Conservation (phyloP, 37 sponge, comb jelly and placozoan genomes). For the Halichondria panicea region DNA sequence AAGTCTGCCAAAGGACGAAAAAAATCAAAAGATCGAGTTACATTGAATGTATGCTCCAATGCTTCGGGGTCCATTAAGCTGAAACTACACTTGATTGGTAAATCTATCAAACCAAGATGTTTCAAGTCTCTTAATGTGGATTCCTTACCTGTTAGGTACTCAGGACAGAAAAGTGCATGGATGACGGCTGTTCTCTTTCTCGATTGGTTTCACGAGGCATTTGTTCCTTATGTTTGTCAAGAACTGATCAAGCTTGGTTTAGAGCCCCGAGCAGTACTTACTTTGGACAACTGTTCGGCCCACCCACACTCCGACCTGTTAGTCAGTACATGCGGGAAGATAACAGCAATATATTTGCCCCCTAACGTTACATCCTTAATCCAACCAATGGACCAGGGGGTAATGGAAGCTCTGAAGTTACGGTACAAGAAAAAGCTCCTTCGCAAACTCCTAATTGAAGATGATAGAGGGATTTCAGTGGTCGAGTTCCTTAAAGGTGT, state of each 20-base stretch:
- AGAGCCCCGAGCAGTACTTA: slow-evolving; percentile 50
- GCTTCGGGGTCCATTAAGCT: slow-evolving; percentile 65
- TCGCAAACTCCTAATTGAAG: slow-evolving; percentile 49
- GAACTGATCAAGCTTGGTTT: slow-evolving; percentile 16
- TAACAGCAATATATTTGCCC: slow-evolving; percentile 62
- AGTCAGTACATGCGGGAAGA: slow-evolving; percentile 33
- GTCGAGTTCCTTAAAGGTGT: slow-evolving; percentile 54
- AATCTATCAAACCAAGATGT: slow-evolving; percentile 59
- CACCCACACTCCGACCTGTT: slow-evolving; percentile 44
- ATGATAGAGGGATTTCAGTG: slow-evolving; percentile 43
- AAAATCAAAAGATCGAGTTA: slow-evolving; percentile 62
- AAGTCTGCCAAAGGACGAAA: slow-evolving; percentile 66
- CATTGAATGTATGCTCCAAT: slow-evolving; percentile 63
- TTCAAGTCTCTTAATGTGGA: slow-evolving; percentile 36
- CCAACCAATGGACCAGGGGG: slow-evolving; percentile 87
- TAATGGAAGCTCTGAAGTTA: slow-evolving; percentile 45
- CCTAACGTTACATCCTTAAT: slow-evolving; percentile 74
- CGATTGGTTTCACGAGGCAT: slow-evolving; percentile 71
- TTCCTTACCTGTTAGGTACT: slow-evolving; percentile 55
- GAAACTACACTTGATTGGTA: slow-evolving; percentile 61
- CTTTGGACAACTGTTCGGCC: slow-evolving; percentile 70
- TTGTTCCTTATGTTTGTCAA: slow-evolving; percentile 48
- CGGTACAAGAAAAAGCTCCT: slow-evolving; percentile 63
- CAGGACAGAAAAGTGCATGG: slow-evolving; percentile 78
- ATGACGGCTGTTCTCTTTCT: slow-evolving; percentile 36